These are phyloP conservation scores for Loriculus beryllinus DNA, from an alignment of 2,797 vertebrate species.

Conservation along the genomic window DNA sequence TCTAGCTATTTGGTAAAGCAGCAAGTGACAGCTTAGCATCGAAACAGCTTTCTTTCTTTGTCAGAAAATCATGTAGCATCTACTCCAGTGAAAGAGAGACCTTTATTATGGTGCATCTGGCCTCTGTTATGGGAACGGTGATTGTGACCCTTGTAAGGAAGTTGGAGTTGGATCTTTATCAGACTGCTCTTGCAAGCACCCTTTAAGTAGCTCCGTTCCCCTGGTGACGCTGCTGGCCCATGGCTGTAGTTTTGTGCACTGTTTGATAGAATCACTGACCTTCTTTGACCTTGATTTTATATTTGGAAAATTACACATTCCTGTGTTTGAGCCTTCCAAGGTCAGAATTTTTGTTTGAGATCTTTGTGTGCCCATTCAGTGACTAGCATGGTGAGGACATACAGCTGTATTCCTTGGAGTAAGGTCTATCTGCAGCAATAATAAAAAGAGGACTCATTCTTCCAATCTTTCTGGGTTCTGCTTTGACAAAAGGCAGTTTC, in stretches of 20 bases:
- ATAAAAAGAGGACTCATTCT: fast-evolving
- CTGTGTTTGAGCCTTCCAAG: not conserved
- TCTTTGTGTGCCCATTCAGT: not conserved
- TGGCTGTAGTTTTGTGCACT: constrained; percentile 23
- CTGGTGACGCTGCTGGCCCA: constrained; percentile 16
- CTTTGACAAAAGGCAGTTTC: not conserved
- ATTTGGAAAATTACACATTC: constrained; percentile 46
- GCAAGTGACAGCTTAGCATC: not conserved
- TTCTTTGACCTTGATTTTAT: constrained; percentile 50
- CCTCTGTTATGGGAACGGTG: not conserved
- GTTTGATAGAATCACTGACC: constrained; percentile 19
- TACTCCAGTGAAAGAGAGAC: not conserved
- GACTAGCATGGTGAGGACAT: not conserved
- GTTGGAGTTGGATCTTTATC: constrained; percentile 21
- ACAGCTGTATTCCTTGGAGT: not conserved
- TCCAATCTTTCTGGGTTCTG: not conserved
- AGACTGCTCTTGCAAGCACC: not conserved
- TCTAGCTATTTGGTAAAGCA: not conserved
- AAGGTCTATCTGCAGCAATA: not conserved
- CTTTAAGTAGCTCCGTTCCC: constrained; percentile 13
- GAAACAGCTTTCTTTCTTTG: not conserved
- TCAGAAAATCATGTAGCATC: not conserved
- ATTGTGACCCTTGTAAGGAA: constrained; percentile 14
- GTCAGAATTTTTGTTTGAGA: not conserved
- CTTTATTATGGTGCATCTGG: not conserved